Evolutionary conservation across 2,797 vertebrate genomes (phyloP).

Genomic region (Sebastiscus albofasciatus): DNA sequence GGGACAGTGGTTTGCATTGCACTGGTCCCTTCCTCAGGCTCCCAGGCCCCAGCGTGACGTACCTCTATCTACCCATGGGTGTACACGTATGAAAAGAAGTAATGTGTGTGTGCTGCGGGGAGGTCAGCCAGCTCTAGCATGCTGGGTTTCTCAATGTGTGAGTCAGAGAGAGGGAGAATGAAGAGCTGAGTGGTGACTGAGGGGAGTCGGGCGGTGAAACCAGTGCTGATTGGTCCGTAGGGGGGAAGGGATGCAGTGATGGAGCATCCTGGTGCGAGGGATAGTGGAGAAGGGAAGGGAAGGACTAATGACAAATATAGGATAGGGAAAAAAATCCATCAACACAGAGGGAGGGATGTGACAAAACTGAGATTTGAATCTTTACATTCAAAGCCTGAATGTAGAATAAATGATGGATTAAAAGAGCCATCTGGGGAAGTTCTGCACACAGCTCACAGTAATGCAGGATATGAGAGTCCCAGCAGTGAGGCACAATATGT

Average conservation of each 20-base stretch:
- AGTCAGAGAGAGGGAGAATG: conserved; percentile 47
- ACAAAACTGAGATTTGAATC: conserved; percentile 19
- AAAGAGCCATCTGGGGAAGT: background rate
- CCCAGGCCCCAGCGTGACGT: conserved; percentile 6
- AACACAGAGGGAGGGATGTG: background rate
- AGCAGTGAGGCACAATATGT: background rate
- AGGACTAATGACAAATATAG: conserved; percentile 6
- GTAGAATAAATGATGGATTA: background rate
- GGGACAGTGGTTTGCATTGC: conserved; percentile 25
- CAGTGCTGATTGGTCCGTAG: conserved; percentile 63
- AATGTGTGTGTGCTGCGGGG: conserved; percentile 5
- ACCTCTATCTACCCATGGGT: background rate
- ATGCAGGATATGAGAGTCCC: background rate
- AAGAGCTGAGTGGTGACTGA: conserved; percentile 51
- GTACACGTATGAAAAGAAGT: conserved; percentile 20
- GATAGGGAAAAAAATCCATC: background rate
- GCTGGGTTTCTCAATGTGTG: conserved; percentile 33
- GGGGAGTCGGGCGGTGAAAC: conserved; percentile 44
- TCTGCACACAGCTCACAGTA: conserved; percentile 2
- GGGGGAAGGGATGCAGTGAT: conserved; percentile 37
- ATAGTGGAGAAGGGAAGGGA: background rate
- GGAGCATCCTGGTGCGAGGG: conserved; percentile 16
- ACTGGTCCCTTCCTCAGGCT: background rate
- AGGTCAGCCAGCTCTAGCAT: conserved; percentile 24
- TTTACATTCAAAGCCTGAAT: background rate